phyloP scores from a whole-genome alignment of 2,113 vertebrate species.

The Ornithorhynchus anatinus region DNA sequence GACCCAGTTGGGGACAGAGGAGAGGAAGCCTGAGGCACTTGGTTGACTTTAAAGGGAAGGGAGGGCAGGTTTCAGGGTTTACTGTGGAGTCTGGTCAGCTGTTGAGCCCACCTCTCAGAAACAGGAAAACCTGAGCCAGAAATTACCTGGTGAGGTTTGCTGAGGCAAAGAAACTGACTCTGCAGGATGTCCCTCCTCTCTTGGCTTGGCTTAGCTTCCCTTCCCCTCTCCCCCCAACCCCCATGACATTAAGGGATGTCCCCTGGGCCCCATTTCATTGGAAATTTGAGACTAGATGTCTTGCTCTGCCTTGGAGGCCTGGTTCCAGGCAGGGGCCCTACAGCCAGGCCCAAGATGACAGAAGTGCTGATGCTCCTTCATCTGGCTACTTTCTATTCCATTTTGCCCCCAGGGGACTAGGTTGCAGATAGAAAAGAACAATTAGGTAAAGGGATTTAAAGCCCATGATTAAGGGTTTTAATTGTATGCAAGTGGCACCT shows the following conservation, averaged over 20 bases:
- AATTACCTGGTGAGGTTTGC: too few relatives aligned
- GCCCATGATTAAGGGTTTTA: too few relatives aligned
- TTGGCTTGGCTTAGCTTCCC: not conserved
- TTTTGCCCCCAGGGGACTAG: not conserved
- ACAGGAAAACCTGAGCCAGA: not conserved
- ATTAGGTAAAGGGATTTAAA: too few relatives aligned
- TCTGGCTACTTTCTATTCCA: not conserved
- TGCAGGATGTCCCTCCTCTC: not conserved
- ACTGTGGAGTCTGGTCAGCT: not conserved
- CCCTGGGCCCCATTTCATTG: too few relatives aligned
- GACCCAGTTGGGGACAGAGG: too few relatives aligned
- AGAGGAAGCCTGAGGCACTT: not conserved
- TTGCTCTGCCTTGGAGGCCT: not conserved
- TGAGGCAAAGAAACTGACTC: too few relatives aligned
- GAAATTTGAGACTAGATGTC: too few relatives aligned
- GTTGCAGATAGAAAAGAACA: too few relatives aligned
- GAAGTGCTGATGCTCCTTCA: not conserved
- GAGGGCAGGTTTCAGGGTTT: too few relatives aligned
- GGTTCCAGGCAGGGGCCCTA: not conserved
- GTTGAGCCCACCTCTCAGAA: not conserved
- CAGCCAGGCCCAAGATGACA: not conserved
- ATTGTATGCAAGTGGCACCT: too few relatives aligned
- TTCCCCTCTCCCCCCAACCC: not conserved
- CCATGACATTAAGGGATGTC: not conserved
- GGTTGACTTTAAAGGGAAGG: not conserved